Base-by-base conservation (phyloP, 2,888 invertebrate genomes). In the Drosophila paranaensis region DNA sequence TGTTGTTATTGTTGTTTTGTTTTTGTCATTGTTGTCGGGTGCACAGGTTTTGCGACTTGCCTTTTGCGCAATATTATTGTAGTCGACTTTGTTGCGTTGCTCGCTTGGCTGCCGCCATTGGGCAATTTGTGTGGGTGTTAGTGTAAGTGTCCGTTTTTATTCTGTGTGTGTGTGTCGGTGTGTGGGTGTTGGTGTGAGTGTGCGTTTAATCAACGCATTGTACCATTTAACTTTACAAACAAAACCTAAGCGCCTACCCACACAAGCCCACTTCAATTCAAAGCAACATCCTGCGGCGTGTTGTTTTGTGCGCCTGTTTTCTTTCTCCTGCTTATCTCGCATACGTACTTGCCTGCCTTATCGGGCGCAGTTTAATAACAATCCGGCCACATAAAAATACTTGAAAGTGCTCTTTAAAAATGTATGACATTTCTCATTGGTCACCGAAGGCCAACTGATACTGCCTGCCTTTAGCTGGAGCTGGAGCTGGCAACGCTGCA, bases 201-300 rank as follows among this genome's bases (percentile, higher is more conserved):
- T 77, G 81, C 77, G 88, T 89, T 86, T 90, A 87, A 86, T 86
- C 88, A 86, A 90, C 90, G 90, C 79, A 87, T 75, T 85, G 83
- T 83, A 60, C 72, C 76, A 74, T 77, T 90, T 85, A 86, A 77
- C 89, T 86, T 78, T 76, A 74, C 81, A 90, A 90, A 86, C 81
- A 85, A 37, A 60, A 50, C 64, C 70, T 60, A 74, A 82, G 71
- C 81, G 56, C 65, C 71, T 64, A 75, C 55, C 60, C 64, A 45
- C 51, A 42, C 35, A 37, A 30, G 35, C 45, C 20, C 33, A 35
- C 55, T 33, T 39, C 11, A 40, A 42, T 35, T 54, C 20, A 45
- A 66, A 58, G 57, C 46, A 65, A 61, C 16, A 63, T 66, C 66
- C 77, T 72, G 71, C 53, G 62, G 68, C 68, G 55, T 60, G 37